Base-by-base conservation (phyloP, 1,140 invertebrate genomes). In the Drosophila parabipectinata region DNA sequence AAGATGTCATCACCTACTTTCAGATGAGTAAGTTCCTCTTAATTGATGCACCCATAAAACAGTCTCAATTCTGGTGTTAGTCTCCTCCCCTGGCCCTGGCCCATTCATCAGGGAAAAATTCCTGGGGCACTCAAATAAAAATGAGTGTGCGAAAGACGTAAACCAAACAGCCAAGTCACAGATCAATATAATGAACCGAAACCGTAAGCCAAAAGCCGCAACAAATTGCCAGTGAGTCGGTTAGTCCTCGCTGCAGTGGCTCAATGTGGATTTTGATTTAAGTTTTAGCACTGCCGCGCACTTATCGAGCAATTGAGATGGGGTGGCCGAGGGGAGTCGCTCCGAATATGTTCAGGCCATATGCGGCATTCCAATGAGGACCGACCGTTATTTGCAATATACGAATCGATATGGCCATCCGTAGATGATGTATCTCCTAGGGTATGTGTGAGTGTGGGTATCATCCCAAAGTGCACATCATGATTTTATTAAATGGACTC, bases 401-500 rank as follows among this genome's bases (percentile, higher is more conserved):
- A 74, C 50, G 67, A 89, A 84, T 76, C 84, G 80, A 85, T 84
- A 72, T 18, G 37, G 30, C 51, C 62, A 50, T 15, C 67, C 58
- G 57, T 56, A 76, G 56, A 68, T 63, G 66, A 61, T 77, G 55
- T 45, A 54, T 53, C 5, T 56, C 18, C 15, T 9, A 21, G 44
- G 9, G 18, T 63, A 41, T 55, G 30, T 61, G 26, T n/a, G 12
- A 45, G 57, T 44, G 30, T 10, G 69, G 62, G 59, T 78, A 90
- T 84, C 61, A 89, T 77, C 76, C 77, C 72, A 83, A 91, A 88
- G 84, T 88, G 84, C 84, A 89, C 84, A 84, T 91, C 90, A 91
- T 91, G 90, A 91, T 91, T 91, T 91, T 91, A 91, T 91, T 91
- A 91, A 91, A 91, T 91, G 84, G 90, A 90, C 90, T 91, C 90